Percentiles rank a stretch among this genome's conserved stretches.
phyloP scores from a whole-genome alignment of 2,888 invertebrate genomes.

The Ennomos fuscantarius region DNA sequence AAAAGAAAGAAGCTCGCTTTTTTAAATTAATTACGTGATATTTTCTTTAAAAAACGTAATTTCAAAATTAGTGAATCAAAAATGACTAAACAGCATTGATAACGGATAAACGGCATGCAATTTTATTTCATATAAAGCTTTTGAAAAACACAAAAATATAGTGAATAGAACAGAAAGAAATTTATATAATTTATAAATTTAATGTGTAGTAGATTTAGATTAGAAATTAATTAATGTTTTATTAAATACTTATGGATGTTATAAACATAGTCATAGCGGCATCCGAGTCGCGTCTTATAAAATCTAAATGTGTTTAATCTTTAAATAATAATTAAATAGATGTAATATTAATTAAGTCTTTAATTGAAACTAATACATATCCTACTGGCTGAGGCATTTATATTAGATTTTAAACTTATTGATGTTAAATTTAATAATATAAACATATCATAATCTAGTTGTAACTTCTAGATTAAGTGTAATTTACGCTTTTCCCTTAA shows the following conservation, averaged over 20 bases:
- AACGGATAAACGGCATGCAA: constrained; percentile 69
- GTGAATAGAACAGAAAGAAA: constrained; percentile 28
- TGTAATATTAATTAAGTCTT: constrained; percentile 66
- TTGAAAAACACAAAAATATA: constrained; percentile 49
- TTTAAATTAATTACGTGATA: neutral
- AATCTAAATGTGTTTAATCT: constrained; percentile 69
- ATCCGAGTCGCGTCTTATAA: constrained; percentile 52
- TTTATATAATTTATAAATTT: constrained; percentile 32
- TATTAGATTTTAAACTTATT: constrained; percentile 63
- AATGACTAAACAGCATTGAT: constrained; percentile 61
- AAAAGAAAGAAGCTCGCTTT: no score
- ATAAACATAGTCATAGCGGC: constrained; percentile 41
- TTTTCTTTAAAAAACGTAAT: constrained; percentile 40
- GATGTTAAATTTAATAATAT: constrained; percentile 65
- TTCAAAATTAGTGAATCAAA: constrained; percentile 51
- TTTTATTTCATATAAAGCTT: constrained; percentile 63
- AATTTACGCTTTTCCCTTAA: constrained; percentile 52
- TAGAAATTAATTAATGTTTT: constrained; percentile 52
- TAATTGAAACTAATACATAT: constrained; percentile 81
- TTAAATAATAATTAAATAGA: constrained; percentile 60
- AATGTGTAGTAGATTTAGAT: constrained; percentile 48
- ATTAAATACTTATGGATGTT: constrained; percentile 66
- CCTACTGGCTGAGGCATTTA: constrained; percentile 84
- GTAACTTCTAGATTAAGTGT: constrained; percentile 48
- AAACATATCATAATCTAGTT: constrained; percentile 58